Evolutionary conservation across 1,140 invertebrate genomes (phyloP), one percentile per base, ranked within the genome.

Genomic region (Orchesella cincta): DNA sequence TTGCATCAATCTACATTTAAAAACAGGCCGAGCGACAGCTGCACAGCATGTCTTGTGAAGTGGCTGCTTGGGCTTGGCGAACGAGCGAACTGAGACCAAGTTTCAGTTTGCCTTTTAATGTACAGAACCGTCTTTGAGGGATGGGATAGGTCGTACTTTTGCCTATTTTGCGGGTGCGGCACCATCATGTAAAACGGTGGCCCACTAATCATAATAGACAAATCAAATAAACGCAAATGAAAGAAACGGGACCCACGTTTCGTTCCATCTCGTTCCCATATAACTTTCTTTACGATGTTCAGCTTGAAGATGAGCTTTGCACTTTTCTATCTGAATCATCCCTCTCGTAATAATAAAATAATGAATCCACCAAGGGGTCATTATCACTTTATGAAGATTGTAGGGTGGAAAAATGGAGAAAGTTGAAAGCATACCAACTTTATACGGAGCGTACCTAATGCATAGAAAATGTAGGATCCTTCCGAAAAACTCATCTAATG

Each of bases 1-100:
- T 62, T 72, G 77, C 81, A 81, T 81, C 81, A 77, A 81, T 81
- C 79, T 78, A 79, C 75, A 81, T 81, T 81, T 73, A 39, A 73
- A 31, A 46, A 20, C n/a, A n/a, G n/a, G n/a, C n/a, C n/a, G n/a
- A n/a, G n/a, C n/a, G n/a, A n/a, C n/a, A n/a, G n/a, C n/a, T n/a
- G n/a, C n/a, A n/a, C n/a, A n/a, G n/a, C n/a, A n/a, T n/a, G n/a
- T n/a, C n/a, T n/a, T n/a, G n/a, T n/a, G n/a, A n/a, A n/a, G n/a
- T n/a, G n/a, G n/a, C n/a, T n/a, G n/a, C n/a, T n/a, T n/a, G n/a
- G n/a, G n/a, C n/a, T n/a, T n/a, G n/a, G n/a, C n/a, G n/a, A n/a
- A n/a, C n/a, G n/a, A n/a, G n/a, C n/a, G n/a, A n/a, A n/a, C n/a
- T n/a, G n/a, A n/a, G n/a, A n/a, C n/a, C n/a, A n/a, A n/a, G n/a